These are phyloP conservation scores for Camptogramma bilineatum DNA, from an alignment of 2,888 invertebrate genomes.

Conservation along the genomic window DNA sequence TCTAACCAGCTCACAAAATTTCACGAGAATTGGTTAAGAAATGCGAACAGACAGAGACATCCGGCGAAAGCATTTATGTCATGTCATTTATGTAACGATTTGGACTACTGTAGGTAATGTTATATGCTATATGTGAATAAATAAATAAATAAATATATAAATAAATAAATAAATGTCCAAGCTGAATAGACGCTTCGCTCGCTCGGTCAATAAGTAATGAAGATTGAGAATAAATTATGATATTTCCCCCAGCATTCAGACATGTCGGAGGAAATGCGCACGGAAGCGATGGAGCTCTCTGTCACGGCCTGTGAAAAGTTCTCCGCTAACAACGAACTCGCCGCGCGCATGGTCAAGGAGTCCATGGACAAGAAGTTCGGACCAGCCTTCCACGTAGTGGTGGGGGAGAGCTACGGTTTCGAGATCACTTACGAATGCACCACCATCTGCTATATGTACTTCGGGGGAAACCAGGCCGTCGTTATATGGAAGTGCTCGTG, in stretches of 20 bases:
- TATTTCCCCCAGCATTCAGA: slow-evolving; percentile 89
- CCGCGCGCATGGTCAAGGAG: slow-evolving; percentile 97
- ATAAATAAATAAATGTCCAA: no score
- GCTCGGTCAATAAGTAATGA: no score
- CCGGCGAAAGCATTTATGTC: no score
- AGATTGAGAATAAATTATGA: no score
- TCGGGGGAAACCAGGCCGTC: slow-evolving; percentile 95
- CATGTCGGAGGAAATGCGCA: slow-evolving; percentile 97
- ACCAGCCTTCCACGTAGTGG: slow-evolving; percentile 96
- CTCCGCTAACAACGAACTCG: slow-evolving; percentile 93
- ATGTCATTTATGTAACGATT: no score
- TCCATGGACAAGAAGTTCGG: slow-evolving; percentile 98
- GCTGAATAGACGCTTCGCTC: no score
- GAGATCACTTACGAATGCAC: slow-evolving; percentile 96
- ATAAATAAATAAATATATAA: no score
- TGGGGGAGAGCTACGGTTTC: slow-evolving; percentile 98
- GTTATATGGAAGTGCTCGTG: slow-evolving; percentile 95
- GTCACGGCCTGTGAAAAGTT: slow-evolving; percentile 98
- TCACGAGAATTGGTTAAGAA: no score
- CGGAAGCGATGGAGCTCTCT: slow-evolving; percentile 95
- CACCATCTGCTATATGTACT: slow-evolving; percentile 94
- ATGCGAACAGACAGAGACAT: no score
- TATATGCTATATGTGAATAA: no score
- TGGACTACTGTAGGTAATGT: no score
- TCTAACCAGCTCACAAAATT: no score